Percentiles rank a stretch among this genome's conserved stretches.
Conservation (phyloP, 2,797 vertebrate species). For the Neomorphus geoffroyi region DNA sequence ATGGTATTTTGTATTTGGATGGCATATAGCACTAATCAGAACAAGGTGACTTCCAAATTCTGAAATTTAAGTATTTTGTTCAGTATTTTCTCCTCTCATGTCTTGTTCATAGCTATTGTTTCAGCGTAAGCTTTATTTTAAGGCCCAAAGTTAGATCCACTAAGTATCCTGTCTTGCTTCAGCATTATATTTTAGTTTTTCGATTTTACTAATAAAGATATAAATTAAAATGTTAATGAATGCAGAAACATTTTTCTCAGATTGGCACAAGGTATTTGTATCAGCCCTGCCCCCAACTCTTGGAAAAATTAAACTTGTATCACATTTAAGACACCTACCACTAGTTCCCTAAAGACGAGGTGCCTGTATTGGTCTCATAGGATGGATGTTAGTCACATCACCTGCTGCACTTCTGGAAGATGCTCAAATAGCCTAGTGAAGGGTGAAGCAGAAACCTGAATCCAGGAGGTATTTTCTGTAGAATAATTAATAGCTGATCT, state of each 20-base stretch:
- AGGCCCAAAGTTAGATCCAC: neutral
- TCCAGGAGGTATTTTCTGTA: neutral
- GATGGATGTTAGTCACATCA: conserved; percentile 30
- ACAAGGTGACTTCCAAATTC: neutral
- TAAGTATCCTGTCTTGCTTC: neutral
- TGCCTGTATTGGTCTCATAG: neutral
- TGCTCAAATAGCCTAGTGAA: neutral
- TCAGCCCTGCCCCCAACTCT: no score
- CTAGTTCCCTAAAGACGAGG: neutral
- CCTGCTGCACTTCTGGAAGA: conserved; percentile 21
- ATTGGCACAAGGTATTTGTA: neutral
- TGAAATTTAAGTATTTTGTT: neutral
- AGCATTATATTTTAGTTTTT: neutral
- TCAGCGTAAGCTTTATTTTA: neutral
- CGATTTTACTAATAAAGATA: neutral
- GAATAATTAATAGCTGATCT: neutral
- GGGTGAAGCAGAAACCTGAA: neutral
- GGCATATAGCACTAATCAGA: neutral
- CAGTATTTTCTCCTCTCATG: neutral
- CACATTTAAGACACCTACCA: neutral
- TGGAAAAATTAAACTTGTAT: neutral
- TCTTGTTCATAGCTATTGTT: neutral
- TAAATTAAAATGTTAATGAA: neutral
- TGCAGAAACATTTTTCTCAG: neutral
- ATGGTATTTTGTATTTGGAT: neutral